Evolutionary conservation across 1,140 invertebrate species (phyloP).

Genomic region (Platyura marginata): DNA sequence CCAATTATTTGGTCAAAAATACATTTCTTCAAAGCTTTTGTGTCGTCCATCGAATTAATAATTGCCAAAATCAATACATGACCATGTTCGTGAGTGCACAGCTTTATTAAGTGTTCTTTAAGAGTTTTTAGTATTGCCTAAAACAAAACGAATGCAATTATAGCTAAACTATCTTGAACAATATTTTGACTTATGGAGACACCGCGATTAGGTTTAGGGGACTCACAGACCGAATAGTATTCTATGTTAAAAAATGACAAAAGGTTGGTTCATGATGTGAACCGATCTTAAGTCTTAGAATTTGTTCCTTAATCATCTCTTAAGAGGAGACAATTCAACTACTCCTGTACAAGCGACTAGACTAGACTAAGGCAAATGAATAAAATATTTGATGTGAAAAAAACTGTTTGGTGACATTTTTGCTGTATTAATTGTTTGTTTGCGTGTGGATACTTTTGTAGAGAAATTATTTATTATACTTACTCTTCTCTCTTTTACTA

Average conservation of each 20-base stretch:
- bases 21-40: constrained; percentile 70
- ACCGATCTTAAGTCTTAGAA: too few species aligned
- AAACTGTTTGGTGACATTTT: neutral
- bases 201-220: too few species aligned
- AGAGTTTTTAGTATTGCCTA: constrained; percentile 58
- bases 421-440: neutral
- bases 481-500: constrained; percentile 21
- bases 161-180: neutral
- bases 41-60: constrained; percentile 86
- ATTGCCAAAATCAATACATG: constrained; percentile 65
- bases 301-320: too few species aligned
- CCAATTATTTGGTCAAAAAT: constrained; percentile 55
- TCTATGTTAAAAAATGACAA: too few species aligned
- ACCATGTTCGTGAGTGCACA: constrained; percentile 72
- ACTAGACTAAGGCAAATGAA: neutral
- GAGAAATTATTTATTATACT: too few species aligned
- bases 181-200: too few species aligned
- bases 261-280: too few species aligned
- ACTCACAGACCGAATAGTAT: too few species aligned
- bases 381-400: neutral
- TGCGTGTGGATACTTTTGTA: too few species aligned
- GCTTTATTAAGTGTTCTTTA: constrained; percentile 63
- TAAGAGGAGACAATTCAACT: too few species aligned
- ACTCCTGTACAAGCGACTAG: too few species aligned
- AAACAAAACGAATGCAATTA: constrained; percentile 5